Evolutionary conservation across 1,140 invertebrate genomes (phyloP).

Genomic region (Brachionus manjavacas): DNA sequence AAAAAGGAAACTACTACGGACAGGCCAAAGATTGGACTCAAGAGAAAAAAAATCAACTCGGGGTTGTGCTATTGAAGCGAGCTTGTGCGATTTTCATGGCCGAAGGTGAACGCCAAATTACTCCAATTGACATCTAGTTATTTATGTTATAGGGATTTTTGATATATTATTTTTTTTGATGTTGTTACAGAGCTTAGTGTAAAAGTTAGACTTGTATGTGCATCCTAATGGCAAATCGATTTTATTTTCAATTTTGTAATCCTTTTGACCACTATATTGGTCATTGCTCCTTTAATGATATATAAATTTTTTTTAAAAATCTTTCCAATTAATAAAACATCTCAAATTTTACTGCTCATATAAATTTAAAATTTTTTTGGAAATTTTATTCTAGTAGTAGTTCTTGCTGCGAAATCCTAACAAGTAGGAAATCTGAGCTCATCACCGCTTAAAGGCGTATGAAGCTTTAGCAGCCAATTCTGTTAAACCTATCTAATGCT

Average conservation of each 20-base stretch:
- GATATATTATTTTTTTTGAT: not conserved
- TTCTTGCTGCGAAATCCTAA: no score
- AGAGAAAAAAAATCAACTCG: constrained; percentile 68
- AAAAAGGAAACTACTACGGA: constrained; percentile 78
- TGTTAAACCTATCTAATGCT: no score
- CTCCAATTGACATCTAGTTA: constrained; percentile 46
- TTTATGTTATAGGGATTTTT: not conserved
- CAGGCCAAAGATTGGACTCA: constrained; percentile 67
- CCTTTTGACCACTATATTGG: not conserved
- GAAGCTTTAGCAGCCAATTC: no score
- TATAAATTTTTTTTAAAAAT: not conserved
- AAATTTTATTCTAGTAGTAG: no score
- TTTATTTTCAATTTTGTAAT: not conserved
- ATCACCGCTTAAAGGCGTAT: no score
- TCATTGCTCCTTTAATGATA: not conserved
- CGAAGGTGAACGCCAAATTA: constrained; percentile 66
- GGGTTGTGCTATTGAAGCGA: constrained; percentile 74
- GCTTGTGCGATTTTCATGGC: constrained; percentile 76
- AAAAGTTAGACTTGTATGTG: not conserved
- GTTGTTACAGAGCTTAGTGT: not conserved
- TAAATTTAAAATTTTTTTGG: no score
- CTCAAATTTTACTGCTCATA: not conserved
- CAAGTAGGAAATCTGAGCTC: no score
- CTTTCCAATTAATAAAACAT: not conserved
- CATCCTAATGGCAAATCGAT: constrained; percentile 19